Conservation (phyloP, 1,140 invertebrate genomes). For the Ceratitis capitata region DNA sequence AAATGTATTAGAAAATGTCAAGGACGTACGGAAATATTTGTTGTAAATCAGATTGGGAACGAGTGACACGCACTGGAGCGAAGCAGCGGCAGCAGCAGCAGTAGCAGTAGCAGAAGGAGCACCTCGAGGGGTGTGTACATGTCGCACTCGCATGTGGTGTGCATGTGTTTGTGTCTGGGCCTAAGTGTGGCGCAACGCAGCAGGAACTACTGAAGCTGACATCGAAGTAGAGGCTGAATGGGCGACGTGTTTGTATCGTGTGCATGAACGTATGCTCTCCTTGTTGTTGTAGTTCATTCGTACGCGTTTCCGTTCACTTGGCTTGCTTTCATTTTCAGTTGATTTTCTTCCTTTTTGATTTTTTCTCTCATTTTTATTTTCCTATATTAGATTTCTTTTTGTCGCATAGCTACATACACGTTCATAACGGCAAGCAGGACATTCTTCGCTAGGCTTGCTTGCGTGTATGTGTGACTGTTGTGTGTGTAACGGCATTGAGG, state of each 20-base stretch:
- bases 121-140: background rate
- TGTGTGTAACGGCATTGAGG: background rate
- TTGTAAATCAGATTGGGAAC: no score
- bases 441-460: background rate
- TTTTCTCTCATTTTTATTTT: background rate
- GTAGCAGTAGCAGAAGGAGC: background rate
- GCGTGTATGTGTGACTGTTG: background rate
- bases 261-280: background rate
- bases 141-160: background rate
- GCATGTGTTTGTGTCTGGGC: background rate
- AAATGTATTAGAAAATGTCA: constrained; percentile 19
- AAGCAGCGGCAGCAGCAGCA: background rate
- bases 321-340: background rate
- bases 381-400: background rate
- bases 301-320: background rate
- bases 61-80: background rate
- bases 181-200: background rate
- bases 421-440: background rate
- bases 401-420: background rate
- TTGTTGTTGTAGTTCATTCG: background rate
- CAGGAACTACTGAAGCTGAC: background rate
- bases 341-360: background rate
- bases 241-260: background rate
- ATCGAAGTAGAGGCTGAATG: background rate
- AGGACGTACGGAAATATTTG: background rate